Conservation (phyloP, 2,888 invertebrate genomes). For the Meandrusa payeni region DNA sequence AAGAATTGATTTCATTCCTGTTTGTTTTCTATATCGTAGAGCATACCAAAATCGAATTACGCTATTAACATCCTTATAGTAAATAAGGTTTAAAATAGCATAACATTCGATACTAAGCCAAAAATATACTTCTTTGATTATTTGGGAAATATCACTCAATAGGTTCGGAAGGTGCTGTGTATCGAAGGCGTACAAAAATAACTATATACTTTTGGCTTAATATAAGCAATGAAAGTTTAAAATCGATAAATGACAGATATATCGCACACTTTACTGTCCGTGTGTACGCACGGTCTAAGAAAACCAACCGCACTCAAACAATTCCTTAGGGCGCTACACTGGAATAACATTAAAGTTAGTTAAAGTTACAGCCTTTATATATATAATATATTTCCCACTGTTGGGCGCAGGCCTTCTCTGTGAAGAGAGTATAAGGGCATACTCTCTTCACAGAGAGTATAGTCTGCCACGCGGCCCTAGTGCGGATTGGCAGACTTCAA, state of each 20-base stretch:
- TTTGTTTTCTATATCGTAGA: constrained; percentile 1
- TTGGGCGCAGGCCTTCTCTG: no score
- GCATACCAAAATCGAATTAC: constrained; percentile 15
- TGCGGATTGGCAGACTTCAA: no score
- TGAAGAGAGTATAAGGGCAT: no score
- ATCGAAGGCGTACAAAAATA: constrained; percentile 21
- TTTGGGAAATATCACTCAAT: constrained; percentile 6
- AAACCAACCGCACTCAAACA: background rate
- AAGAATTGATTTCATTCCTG: background rate
- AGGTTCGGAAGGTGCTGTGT: constrained; percentile 2
- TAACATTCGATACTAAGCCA: constrained; percentile 24
- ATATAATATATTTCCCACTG: no score
- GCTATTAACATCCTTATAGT: constrained; percentile 42
- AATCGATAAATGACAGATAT: constrained; percentile 2
- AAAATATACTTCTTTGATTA: constrained; percentile 5
- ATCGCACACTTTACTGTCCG: background rate
- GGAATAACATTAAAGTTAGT: no score
- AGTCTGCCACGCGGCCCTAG: no score
- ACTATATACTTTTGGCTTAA: constrained; percentile 20
- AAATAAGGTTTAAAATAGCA: constrained; percentile 45
- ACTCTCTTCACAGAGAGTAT: no score
- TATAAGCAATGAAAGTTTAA: constrained; percentile 14
- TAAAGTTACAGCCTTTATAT: no score
- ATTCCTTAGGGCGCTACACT: background rate
- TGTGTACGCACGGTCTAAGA: constrained; percentile 4